Conservation (phyloP, 1,140 invertebrate species). For the Tenebrio molitor region DNA sequence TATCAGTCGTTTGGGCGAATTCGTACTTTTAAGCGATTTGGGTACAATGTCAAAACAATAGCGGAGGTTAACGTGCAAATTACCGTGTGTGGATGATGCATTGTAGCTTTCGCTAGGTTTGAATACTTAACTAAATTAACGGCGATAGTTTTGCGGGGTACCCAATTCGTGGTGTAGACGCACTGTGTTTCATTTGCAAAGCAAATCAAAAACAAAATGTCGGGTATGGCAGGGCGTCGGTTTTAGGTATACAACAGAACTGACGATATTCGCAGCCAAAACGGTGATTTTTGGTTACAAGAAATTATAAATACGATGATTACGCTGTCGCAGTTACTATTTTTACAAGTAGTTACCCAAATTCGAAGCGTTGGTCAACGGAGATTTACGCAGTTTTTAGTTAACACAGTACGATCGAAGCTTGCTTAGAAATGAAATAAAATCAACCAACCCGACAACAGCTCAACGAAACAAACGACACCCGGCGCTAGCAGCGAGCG, state of each 20-base stretch:
- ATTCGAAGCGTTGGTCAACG: conserved; percentile 61
- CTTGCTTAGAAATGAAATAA: conserved; percentile 1
- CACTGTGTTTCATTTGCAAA: conserved; percentile 47
- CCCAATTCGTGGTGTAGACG: conserved; percentile 51
- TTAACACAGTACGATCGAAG: conserved; percentile 28
- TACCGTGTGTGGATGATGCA: conserved; percentile 49
- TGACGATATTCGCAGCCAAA: conserved; percentile 65
- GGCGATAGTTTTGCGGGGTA: conserved; percentile 45
- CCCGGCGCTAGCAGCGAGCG: too few relatives aligned
- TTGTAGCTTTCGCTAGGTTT: conserved; percentile 4
- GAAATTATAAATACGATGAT: conserved; percentile 62
- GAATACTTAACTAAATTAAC: conserved; percentile 57
- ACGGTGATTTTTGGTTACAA: conserved; percentile 57
- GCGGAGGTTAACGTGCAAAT: conserved; percentile 52
- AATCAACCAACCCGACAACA: neutral
- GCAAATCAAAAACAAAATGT: conserved; percentile 62
- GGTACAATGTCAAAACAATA: conserved; percentile 51
- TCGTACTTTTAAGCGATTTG: conserved; percentile 58
- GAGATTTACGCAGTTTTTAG: conserved; percentile 32
- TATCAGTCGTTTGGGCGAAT: conserved; percentile 64
- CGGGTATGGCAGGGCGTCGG: conserved; percentile 57
- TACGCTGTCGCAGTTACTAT: conserved; percentile 62
- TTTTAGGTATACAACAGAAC: conserved; percentile 48
- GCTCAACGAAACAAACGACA: too few relatives aligned
- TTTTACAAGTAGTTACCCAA: conserved; percentile 66